Evolutionary conservation across 2,797 vertebrate species (phyloP).

Genomic region (Tamandua tetradactyla): DNA sequence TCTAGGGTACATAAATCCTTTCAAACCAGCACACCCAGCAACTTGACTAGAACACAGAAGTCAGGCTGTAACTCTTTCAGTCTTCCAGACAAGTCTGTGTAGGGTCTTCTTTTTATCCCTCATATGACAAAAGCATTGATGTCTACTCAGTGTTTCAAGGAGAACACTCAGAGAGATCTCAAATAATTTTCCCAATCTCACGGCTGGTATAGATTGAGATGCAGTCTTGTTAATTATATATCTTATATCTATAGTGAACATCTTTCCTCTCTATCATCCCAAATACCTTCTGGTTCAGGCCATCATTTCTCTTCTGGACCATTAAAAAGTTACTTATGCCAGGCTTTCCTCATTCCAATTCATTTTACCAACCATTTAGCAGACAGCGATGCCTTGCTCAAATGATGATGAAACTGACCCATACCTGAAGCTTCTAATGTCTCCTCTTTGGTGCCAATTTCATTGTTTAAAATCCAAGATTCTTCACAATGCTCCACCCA

Average conservation of each 20-base stretch:
- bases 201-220: background rate
- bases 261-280: background rate
- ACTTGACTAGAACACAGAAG: background rate
- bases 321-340: background rate
- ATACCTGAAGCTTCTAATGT: background rate
- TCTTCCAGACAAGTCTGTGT: background rate
- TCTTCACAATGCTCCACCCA: background rate
- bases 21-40: too few species aligned
- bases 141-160: background rate
- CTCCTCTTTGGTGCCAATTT: background rate
- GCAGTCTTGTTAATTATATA: background rate
- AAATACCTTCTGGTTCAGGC: background rate
- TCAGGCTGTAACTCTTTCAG: background rate
- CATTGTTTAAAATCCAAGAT: background rate
- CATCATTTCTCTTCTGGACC: background rate
- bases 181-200: background rate
- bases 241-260: background rate
- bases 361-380: background rate
- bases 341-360: background rate
- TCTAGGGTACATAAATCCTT: too few species aligned
- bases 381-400: background rate
- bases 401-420: background rate
- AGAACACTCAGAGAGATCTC: background rate
- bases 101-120: background rate
- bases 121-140: background rate